Percentiles rank a stretch among this genome's conserved stretches.
Conservation (phyloP, 2,797 vertebrate genomes). For the Cossypha polioptera region DNA sequence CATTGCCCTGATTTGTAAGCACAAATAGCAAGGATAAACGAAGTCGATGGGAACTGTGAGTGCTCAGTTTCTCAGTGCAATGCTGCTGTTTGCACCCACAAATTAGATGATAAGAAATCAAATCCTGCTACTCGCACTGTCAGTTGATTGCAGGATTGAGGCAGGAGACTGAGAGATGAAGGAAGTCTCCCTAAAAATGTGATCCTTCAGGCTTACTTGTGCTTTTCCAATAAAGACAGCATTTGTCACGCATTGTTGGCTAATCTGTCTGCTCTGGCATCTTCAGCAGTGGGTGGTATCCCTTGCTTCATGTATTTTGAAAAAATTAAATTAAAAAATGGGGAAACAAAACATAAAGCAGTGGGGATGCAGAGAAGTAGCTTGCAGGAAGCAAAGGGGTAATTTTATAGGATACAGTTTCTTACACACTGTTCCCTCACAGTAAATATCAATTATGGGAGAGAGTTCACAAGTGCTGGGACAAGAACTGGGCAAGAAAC, state of each 20-base stretch:
- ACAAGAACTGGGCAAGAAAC: not conserved
- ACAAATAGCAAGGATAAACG: slow-evolving; percentile 32
- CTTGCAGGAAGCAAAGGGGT: not conserved
- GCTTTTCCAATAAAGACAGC: not conserved
- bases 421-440: rapidly evolving
- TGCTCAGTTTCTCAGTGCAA: not conserved
- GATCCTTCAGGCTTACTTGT: not conserved
- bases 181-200: not conserved
- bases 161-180: not conserved
- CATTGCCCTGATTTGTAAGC: slow-evolving; percentile 41
- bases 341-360: not conserved
- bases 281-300: not conserved
- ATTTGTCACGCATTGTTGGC: not conserved
- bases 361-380: not conserved
- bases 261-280: not conserved
- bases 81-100: slow-evolving; percentile 38
- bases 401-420: not conserved
- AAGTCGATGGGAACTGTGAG: slow-evolving; percentile 2
- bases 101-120: slow-evolving; percentile 46
- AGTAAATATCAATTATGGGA: not conserved
- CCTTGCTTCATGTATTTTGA: not conserved
- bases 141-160: slow-evolving; percentile 44
- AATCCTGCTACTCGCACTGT: not conserved
- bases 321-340: not conserved
- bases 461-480: not conserved